Conservation (phyloP, 1,140 invertebrate genomes). For the Atta texana region DNA sequence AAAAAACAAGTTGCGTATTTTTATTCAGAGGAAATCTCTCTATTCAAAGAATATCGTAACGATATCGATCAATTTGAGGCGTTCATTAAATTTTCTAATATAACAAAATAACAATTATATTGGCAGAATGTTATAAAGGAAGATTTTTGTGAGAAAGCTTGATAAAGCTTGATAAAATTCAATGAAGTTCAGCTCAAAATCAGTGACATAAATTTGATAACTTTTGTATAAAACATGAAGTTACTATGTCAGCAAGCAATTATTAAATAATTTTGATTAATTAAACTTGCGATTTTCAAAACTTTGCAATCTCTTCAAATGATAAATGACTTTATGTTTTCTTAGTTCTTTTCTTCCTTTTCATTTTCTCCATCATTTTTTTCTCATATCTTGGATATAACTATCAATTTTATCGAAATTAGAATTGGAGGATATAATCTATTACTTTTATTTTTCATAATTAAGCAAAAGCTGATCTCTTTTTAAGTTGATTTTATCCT, state of each 20-base stretch:
- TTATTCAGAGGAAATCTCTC: background rate
- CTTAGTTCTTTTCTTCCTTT: background rate
- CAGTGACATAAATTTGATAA: constrained; percentile 29
- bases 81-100: constrained; percentile 5
- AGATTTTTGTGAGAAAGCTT: background rate
- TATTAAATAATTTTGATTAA: constrained; percentile 57
- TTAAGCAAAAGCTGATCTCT: background rate
- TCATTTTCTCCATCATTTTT: constrained; percentile 2
- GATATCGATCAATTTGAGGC: background rate
- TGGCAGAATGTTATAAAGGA: background rate
- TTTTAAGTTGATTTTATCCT: background rate
- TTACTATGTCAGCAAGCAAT: constrained; percentile 43
- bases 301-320: constrained; percentile 33
- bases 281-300: constrained; percentile 50
- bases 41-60: background rate
- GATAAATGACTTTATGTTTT: constrained; percentile 45
- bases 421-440: constrained; percentile 22
- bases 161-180: constrained; percentile 14
- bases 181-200: constrained; percentile 21
- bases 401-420: constrained; percentile 47
- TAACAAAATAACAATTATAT: constrained; percentile 5
- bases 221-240: constrained; percentile 36
- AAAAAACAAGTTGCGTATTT: background rate
- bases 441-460: constrained; percentile 33
- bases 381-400: background rate